Base-by-base conservation (phyloP, 2,888 invertebrate genomes). In the Saturnia japonica region DNA sequence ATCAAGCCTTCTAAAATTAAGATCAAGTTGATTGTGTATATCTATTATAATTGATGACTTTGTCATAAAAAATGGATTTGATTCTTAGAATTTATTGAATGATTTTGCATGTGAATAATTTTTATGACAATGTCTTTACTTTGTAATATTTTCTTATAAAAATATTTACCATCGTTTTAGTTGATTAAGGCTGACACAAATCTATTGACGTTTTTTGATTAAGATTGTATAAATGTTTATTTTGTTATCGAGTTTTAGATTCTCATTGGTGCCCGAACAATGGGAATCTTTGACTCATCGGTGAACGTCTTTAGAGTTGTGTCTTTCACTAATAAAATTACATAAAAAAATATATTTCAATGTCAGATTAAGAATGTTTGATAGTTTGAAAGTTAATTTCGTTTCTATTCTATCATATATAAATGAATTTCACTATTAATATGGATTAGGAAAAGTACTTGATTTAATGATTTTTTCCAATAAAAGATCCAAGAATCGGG, bases 401-500 rank as follows among this genome's bases (percentile, higher is more conserved):
- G 70, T 28, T 69, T 71, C 57, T 66, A 19, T 71, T 70, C 28
- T 73, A 68, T 71, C 70, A 64, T 28, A 68, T 70, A 71, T 68
- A 78, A 71, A 70, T 83, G 81, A 74, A 81, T 86, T 88, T 86
- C 74, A 77, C 68, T 77, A 73, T 82, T 78, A 73, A 75, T 79
- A 74, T 74, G 75, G 85, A 77, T 68, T 2, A 67, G 80, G 57
- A 51, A 73, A 73, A 73, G 91, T 82, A 90, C 91, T 87, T 83
- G 86, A 83, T 91, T 93, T 79, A 84, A 85, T 89, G 91, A 81
- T 88, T 91, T 93, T 93, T 91, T 87, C 76, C 42, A 11, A 79
- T 81, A 91, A 93, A 93, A 93, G 91, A 82, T 89, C 90, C 84
- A 91, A 75, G 82, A 93, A 88, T 89, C 82, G 87, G 90, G 91